A percentile compares a stretch with the other conserved stretches of the same genome.
Evolutionary conservation across 2,888 invertebrate species (phyloP).

Genomic region (Athetis lepigone): DNA sequence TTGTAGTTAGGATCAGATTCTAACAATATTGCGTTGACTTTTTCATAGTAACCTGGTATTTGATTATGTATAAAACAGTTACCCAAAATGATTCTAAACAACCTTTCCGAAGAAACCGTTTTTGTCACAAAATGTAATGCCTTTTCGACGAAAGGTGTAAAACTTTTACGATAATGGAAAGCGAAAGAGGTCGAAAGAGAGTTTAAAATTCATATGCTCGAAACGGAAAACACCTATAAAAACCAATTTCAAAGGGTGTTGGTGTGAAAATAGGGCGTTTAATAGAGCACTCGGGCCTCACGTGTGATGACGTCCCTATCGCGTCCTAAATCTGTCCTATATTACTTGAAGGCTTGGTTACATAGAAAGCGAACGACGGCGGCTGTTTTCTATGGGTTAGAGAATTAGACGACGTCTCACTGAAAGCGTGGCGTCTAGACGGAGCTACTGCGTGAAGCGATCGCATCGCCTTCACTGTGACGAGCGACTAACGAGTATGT

Average conservation of each 20-base stretch:
- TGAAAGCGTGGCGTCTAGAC: slow-evolving; percentile 21
- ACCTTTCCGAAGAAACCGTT: slow-evolving; percentile 39
- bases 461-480: background rate
- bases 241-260: slow-evolving; percentile 80
- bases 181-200: slow-evolving; percentile 61
- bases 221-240: slow-evolving; percentile 74
- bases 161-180: slow-evolving; percentile 66
- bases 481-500: slow-evolving; percentile 49
- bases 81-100: slow-evolving; percentile 15
- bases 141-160: slow-evolving; percentile 56
- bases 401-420: background rate
- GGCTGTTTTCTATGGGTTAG: slow-evolving; percentile 28
- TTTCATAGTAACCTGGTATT: background rate
- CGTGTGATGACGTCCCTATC: slow-evolving; percentile 86
- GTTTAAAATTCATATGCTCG: slow-evolving; percentile 64
- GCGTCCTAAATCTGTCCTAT: slow-evolving; percentile 83
- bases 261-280: slow-evolving; percentile 85
- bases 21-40: background rate
- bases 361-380: slow-evolving; percentile 19
- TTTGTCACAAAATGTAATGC: slow-evolving; percentile 45
- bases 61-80: slow-evolving; percentile 21
- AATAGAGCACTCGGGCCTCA: slow-evolving; percentile 76
- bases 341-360: slow-evolving; percentile 60
- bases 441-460: background rate
- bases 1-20: slow-evolving; percentile 7